Evolutionary conservation across 2,113 vertebrate genomes (phyloP).

Genomic region (Myotis lucifugus): DNA sequence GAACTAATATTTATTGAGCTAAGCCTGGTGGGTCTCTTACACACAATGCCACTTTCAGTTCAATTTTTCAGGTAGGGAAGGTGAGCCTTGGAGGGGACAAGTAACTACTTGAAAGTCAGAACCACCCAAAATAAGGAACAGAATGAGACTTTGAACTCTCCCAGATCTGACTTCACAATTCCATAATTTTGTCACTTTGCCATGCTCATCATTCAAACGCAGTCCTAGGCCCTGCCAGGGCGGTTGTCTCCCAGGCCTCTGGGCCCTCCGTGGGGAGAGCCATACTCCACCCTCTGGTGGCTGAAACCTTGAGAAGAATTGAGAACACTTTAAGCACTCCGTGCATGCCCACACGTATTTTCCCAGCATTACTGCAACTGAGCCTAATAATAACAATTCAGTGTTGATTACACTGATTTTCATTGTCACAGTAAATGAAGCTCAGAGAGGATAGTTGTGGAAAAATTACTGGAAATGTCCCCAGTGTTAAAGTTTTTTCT

Average conservation of each 20-base stretch:
- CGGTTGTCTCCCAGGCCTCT: background rate
- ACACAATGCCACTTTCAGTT: background rate
- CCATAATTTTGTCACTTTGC: background rate
- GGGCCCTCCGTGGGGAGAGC: background rate
- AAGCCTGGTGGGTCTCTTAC: background rate
- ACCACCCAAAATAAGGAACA: background rate
- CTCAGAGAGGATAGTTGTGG: background rate
- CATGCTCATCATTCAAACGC: background rate
- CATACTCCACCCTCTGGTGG: fast-evolving
- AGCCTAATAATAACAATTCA: background rate
- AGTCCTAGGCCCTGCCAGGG: background rate
- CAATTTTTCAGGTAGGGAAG: background rate
- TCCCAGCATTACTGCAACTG: background rate
- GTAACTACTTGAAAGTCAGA: background rate
- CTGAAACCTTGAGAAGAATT: background rate
- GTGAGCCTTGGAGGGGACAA: background rate
- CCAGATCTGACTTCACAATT: background rate
- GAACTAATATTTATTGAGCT: background rate
- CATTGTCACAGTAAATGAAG: background rate
- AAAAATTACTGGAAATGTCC: background rate
- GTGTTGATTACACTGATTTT: background rate
- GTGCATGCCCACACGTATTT: background rate
- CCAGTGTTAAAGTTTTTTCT: background rate
- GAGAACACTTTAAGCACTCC: background rate
- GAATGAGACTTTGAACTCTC: background rate